Base-by-base conservation (phyloP, 2,888 invertebrate species). In the Agrochola circellaris region DNA sequence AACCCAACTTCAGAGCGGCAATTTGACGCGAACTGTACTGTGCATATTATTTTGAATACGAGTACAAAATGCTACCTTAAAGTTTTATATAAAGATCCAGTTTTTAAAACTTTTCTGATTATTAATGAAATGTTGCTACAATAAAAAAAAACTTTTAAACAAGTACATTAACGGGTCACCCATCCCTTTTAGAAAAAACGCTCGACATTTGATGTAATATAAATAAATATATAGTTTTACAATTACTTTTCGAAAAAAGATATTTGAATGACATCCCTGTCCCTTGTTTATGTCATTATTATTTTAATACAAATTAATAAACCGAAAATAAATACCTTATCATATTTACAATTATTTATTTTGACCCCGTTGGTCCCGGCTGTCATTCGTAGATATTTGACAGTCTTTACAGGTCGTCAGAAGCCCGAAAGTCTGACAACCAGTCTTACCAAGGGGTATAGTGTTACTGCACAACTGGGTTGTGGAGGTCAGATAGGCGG, bases 51-150 rank as follows among this genome's bases (percentile, higher is more conserved):
- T 85, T 82, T 77, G 38, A 82, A 77, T 70, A 77, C 17, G 45
- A 88, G 86, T 87, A 87, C 87, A 87, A 87, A 87, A 81, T 58
- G 56, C 34, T 17, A 65, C 66, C 42, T 64, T 65, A 8, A 66
- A 70, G 71, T 66, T 26, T 17, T 74, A 70, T 62, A 54, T 67
- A 71, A 77, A 76, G 75, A 80, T 38, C 0, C 20, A 48, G 11
- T 68, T 62, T 45, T 20, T 58, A 3, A 1, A n/a, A n/a, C 20
- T 7, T 23, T 71, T 76, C 38, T 51, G 70, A 54, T 81, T 67
- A 73, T 73, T 68, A 66, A 80, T 60, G 30, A 30, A 79, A 70
- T 54, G 48, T 54, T 61, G 34, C 13, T 34, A 6, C 1, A 48
- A n/a, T 5, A 5, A 45, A 17, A 64, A 26, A 26, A 51, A 15